phyloP scores from a whole-genome alignment of 2,888 invertebrate genomes.

The Sthenelais limicola region DNA sequence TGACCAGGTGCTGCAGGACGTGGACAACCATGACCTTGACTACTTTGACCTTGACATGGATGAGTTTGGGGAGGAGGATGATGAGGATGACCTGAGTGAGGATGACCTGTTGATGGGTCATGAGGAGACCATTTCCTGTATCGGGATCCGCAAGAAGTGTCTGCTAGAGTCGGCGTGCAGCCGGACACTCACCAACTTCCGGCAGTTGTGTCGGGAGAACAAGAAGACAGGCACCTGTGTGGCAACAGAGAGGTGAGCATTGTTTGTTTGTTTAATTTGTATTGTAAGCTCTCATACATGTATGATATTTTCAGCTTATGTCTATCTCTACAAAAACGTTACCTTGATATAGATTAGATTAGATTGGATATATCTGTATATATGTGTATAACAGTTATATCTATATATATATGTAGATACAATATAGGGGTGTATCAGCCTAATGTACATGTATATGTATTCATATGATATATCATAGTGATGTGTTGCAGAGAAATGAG shows the following conservation, averaged over 20 bases:
- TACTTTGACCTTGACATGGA: not conserved
- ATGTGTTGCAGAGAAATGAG: too few relatives aligned
- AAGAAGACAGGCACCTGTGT: conserved; percentile 37
- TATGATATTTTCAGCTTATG: too few relatives aligned
- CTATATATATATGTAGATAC: too few relatives aligned
- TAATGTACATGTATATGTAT: too few relatives aligned
- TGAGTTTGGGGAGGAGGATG: conserved; percentile 3
- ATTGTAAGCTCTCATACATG: too few relatives aligned
- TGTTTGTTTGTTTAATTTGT: too few relatives aligned
- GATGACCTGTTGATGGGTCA: not conserved
- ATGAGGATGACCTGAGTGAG: conserved; percentile 30
- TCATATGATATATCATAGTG: too few relatives aligned
- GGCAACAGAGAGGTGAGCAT: conserved; percentile 30
- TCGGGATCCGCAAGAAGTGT: conserved; percentile 38
- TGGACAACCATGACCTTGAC: not conserved
- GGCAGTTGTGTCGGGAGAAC: conserved; percentile 33
- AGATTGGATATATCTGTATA: too few relatives aligned
- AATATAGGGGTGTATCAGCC: too few relatives aligned
- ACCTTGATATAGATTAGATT: too few relatives aligned
- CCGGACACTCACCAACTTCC: conserved; percentile 38
- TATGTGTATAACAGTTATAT: too few relatives aligned
- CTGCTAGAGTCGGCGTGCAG: conserved; percentile 26
- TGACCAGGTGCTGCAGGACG: not conserved
- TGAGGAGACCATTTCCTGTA: conserved; percentile 36
- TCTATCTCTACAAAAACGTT: too few relatives aligned